Evolutionary conservation across 2,113 vertebrate species (phyloP).

Genomic region (Ailurus styani): DNA sequence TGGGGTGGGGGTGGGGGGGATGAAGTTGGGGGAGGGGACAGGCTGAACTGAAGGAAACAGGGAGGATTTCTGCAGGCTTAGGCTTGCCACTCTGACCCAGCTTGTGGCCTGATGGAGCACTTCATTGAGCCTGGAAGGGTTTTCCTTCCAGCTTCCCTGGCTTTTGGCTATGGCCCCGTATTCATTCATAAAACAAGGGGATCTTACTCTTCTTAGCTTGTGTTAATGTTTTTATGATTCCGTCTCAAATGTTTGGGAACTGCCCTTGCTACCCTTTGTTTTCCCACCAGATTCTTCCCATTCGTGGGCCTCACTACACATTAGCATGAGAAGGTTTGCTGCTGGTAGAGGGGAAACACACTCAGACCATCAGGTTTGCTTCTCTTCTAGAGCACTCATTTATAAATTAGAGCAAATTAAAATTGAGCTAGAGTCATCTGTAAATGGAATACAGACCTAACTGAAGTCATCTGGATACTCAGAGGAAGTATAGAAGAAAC

Average conservation of each 20-base stretch:
- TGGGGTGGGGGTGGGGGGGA: no score
- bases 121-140: not conserved
- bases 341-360: not conserved
- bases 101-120: not conserved
- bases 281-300: not conserved
- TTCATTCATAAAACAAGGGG: not conserved
- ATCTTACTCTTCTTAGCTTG: not conserved
- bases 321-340: not conserved
- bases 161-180: not conserved
- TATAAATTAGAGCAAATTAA: not conserved
- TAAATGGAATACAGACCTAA: not conserved
- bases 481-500: not conserved
- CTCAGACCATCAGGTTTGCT: not conserved
- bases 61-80: not conserved
- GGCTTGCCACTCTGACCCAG: not conserved
- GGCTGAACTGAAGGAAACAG: not conserved
- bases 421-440: not conserved
- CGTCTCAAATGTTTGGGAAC: not conserved
- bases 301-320: accelerated
- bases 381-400: not conserved
- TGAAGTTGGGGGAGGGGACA: not conserved
- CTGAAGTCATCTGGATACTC: not conserved
- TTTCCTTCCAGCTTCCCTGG: not conserved
- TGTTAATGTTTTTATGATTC: not conserved
- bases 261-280: not conserved